phyloP scores from a whole-genome alignment of 2,888 invertebrate genomes.

The Limnephilus marmoratus region DNA sequence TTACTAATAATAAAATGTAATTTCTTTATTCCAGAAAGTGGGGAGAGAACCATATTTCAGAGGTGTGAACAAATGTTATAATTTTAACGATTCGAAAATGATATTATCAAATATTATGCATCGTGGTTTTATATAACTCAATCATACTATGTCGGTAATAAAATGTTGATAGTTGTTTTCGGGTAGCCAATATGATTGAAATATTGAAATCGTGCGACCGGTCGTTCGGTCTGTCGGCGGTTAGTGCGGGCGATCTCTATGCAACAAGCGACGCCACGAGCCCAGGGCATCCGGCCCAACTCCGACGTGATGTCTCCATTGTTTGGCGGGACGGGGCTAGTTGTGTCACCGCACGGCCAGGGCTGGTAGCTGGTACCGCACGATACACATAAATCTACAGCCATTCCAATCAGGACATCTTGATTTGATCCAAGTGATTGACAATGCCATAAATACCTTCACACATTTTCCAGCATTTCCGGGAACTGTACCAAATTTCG shows the following conservation, averaged over 20 bases:
- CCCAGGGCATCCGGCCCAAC: constrained; percentile 61
- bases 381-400: not conserved
- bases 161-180: not conserved
- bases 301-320: constrained; percentile 64
- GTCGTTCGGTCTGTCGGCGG: constrained; percentile 41
- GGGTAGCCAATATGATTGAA: not conserved
- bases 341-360: not conserved
- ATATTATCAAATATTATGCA: not conserved
- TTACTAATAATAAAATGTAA: too few relatives aligned
- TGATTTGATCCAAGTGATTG: not conserved
- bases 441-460: not conserved
- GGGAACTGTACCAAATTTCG: not conserved
- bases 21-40: too few relatives aligned
- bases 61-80: not conserved
- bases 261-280: constrained; percentile 58
- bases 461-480: not conserved
- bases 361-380: not conserved
- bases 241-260: constrained; percentile 61
- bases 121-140: too few relatives aligned
- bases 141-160: not conserved
- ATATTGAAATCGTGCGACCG: constrained; percentile 3
- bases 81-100: not conserved
- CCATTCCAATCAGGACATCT: not conserved
- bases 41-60: too few relatives aligned
- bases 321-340: constrained; percentile 44